phyloP scores from a whole-genome alignment of 2,113 vertebrate genomes.

The Odontophorus gujanensis region DNA sequence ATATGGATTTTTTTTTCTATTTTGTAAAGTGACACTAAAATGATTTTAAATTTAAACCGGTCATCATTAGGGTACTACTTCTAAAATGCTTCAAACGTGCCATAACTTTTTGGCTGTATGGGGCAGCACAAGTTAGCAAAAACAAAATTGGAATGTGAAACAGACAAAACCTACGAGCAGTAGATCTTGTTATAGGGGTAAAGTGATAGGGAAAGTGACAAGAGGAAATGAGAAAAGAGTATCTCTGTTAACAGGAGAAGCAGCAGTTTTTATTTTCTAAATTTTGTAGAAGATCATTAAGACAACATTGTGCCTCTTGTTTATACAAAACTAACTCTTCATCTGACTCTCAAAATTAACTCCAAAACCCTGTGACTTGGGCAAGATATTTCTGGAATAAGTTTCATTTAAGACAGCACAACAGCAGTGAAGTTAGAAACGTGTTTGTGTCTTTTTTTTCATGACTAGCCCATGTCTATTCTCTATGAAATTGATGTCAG shows the following conservation, averaged over 20 bases:
- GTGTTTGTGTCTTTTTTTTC: conserved; percentile 78
- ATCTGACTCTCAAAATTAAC: not conserved
- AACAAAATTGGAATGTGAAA: not conserved
- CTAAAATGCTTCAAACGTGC: not conserved
- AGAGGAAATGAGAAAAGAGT: not conserved
- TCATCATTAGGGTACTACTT: not conserved
- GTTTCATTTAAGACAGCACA: conserved; percentile 64
- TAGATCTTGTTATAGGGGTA: not conserved
- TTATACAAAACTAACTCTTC: conserved; percentile 32
- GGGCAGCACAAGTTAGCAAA: not conserved
- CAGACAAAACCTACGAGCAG: not conserved
- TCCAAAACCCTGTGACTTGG: conserved; percentile 2
- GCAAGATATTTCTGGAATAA: conserved; percentile 51
- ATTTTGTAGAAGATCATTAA: not conserved
- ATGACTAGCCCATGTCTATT: conserved; percentile 86
- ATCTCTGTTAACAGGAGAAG: not conserved
- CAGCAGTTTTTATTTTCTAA: not conserved
- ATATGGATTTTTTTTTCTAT: not conserved
- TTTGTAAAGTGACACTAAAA: not conserved
- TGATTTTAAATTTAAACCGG: not conserved
- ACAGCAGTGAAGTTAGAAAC: conserved; percentile 75
- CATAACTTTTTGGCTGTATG: not conserved
- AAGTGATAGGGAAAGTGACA: not conserved
- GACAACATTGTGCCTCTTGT: not conserved
- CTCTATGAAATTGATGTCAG: conserved; percentile 90